Base-by-base conservation (phyloP, 1,140 invertebrate species). In the Bombus balteatus region DNA sequence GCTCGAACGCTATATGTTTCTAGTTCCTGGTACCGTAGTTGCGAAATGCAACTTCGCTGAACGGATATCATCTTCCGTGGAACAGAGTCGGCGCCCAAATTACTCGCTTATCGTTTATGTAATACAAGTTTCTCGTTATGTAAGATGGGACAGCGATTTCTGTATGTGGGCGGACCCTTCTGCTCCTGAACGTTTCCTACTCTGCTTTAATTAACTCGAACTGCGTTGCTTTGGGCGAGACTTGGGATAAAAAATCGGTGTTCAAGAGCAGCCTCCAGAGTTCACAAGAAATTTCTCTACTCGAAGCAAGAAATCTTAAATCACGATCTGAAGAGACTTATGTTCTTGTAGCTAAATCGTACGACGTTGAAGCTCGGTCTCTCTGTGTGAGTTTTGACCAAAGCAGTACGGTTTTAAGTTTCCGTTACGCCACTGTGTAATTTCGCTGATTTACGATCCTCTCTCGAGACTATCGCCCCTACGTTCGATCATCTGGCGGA, bases 391-490 rank as follows among this genome's bases (percentile, higher is more conserved):
- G 83, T 73, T 81, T 81, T 57, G 78, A 81, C 78, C 70, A 89
- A 86, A 83, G 75, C 43, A 83, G 47, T 5, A 34, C 25, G 76
- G 88, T 89, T 86, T 89, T 86, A 89, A 87, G 76, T 89, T 89
- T 85, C 83, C 88, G 88, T 90, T 90, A 83, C 82, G 88, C 86
- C 88, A 90, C 81, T 83, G 75, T 87, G 78, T 66, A 89, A 90
- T 90, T 90, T 89, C 82, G 59, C 88, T 90, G 89, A 90, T 90
- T 90, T 90, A 90, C 79, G 88, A 83, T 83, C 86, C 85, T 75
- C 79, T 90, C 82, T 87, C 77, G 73, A 59, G 70, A 84, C 86
- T 85, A 90, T 89, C 86, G 88, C 75, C 87, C 80, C 62, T 89
- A 71, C 76, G 79, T 72, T 87, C 82, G 86, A 90, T 90, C 89